Evolutionary conservation across 2,797 vertebrate species (phyloP).

Genomic region (Molossus alvarezi): DNA sequence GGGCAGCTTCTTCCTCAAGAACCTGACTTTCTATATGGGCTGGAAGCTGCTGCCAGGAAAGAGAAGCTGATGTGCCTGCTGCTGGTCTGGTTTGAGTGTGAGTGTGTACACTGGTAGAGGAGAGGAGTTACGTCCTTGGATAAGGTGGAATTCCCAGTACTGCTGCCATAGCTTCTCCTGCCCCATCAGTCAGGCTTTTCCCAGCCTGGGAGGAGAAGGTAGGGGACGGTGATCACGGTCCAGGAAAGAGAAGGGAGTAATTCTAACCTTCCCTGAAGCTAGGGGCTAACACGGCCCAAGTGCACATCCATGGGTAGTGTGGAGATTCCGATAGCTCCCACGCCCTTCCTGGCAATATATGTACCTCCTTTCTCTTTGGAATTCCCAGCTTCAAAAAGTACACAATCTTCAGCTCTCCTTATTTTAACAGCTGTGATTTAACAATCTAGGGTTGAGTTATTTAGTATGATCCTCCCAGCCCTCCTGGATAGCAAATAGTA

Average conservation of each 20-base stretch:
- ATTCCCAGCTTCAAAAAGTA: background rate
- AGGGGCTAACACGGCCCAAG: background rate
- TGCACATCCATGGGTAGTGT: too few relatives aligned
- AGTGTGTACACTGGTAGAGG: background rate
- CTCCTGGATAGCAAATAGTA: constrained; percentile 6
- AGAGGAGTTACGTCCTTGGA: background rate
- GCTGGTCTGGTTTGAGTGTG: background rate
- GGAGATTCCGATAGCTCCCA: background rate
- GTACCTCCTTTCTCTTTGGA: background rate
- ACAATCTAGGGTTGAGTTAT: constrained; percentile 9
- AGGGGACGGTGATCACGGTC: background rate
- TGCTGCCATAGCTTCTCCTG: background rate
- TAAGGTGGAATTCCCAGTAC: background rate
- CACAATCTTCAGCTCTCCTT: background rate
- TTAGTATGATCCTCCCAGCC: background rate
- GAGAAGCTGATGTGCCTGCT: background rate
- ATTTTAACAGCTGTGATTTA: constrained; percentile 12
- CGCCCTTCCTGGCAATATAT: accelerated
- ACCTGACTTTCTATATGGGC: background rate
- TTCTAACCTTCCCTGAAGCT: background rate
- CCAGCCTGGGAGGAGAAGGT: background rate
- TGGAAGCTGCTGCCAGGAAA: background rate
- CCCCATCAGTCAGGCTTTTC: background rate
- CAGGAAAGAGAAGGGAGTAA: background rate
- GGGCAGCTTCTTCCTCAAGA: background rate